Evolutionary conservation across 92 coral and sea anemone genomes (phyloP).

Genomic region (Phenganax stokvisi): DNA sequence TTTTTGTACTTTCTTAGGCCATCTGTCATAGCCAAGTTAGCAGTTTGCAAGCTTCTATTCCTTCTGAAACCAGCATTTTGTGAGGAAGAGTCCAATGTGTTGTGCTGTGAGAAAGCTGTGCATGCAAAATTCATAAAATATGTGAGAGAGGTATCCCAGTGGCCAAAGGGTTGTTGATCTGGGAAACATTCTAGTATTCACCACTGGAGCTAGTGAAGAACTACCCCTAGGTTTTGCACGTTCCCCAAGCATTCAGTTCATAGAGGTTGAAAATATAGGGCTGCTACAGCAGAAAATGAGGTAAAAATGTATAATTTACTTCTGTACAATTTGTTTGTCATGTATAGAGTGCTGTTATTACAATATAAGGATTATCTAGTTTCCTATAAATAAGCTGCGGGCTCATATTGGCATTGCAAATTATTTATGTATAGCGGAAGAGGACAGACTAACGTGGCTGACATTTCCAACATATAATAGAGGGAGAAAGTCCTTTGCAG

Average conservation of each 20-base stretch:
- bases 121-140: conserved; percentile 46
- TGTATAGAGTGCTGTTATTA: neutral
- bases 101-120: conserved; percentile 35
- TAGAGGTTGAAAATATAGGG: neutral
- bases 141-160: conserved; percentile 47
- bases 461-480: too few relatives aligned
- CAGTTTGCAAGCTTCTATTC: conserved; percentile 35
- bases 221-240: conserved; percentile 36
- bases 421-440: too few relatives aligned
- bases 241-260: conserved; percentile 27
- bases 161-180: conserved; percentile 38
- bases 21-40: conserved; percentile 14
- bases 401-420: too few relatives aligned
- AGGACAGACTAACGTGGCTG: too few relatives aligned
- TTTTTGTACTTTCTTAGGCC: conserved; percentile 53
- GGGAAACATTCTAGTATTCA: conserved; percentile 41
- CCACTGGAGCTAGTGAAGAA: conserved; percentile 44
- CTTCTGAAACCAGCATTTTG: conserved; percentile 46
- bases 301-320: neutral
- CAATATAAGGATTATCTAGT: neutral
- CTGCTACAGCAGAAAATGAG: conserved; percentile 5
- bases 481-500: too few relatives aligned
- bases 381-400: too few relatives aligned
- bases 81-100: conserved; percentile 44
- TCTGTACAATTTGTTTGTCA: neutral